A percentile compares a stretch with the other conserved stretches of the same genome.
Conservation (phyloP, 2,888 invertebrate species). For the Mesochorus sp. region DNA sequence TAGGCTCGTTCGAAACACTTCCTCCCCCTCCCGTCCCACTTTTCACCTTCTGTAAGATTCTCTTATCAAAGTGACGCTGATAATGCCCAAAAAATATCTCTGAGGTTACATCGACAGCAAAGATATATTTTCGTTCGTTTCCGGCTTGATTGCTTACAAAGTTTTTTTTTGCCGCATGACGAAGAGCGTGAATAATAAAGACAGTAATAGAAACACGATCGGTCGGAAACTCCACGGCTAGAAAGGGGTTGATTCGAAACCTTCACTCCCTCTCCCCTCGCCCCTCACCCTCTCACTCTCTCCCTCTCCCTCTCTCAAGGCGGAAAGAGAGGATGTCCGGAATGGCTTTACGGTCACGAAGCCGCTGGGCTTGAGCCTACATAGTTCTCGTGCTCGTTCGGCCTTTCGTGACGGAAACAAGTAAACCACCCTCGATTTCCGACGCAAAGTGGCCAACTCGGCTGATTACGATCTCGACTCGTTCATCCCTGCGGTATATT, state of each 20-base stretch:
- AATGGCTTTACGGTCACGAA: slow-evolving; percentile 64
- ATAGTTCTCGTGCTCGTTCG: slow-evolving; percentile 44
- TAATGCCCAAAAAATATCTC: no score
- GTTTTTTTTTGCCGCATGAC: neutral
- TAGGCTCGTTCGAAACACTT: neutral
- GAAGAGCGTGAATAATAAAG: slow-evolving; percentile 1
- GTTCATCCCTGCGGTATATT: slow-evolving; percentile 55
- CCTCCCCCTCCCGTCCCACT: neutral
- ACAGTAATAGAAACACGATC: slow-evolving; percentile 22
- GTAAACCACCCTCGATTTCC: slow-evolving; percentile 79
- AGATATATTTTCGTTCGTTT: no score
- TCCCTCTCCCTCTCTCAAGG: slow-evolving; percentile 37
- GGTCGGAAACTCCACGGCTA: slow-evolving; percentile 1
- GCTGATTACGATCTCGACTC: slow-evolving; percentile 77
- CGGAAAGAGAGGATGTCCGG: slow-evolving; percentile 50
- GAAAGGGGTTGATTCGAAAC: slow-evolving; percentile 45
- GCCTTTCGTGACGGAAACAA: slow-evolving; percentile 78
- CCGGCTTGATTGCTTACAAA: slow-evolving; percentile 17
- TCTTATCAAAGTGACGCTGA: no score
- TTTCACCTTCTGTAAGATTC: no score
- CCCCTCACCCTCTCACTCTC: no score
- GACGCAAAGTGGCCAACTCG: slow-evolving; percentile 79
- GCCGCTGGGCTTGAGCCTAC: slow-evolving; percentile 23
- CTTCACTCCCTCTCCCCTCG: no score
- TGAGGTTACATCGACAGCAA: no score